Evolutionary conservation across 30 jellyfish, hydroid and myxozoan genomes (phyloP).

Genomic region (Aurelia coerulea): DNA sequence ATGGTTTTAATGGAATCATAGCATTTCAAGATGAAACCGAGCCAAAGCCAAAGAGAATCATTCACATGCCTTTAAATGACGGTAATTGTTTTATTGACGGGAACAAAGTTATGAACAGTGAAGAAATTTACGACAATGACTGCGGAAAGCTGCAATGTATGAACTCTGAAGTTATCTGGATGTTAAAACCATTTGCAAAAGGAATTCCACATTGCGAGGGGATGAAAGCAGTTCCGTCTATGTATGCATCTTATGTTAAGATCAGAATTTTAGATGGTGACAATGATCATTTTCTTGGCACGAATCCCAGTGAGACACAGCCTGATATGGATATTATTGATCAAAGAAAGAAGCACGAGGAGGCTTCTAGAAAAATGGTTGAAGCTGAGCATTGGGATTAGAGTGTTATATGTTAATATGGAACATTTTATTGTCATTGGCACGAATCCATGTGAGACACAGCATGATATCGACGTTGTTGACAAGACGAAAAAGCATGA

Average conservation of each 20-base stretch:
- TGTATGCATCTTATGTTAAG: constrained; percentile 24
- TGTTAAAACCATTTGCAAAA: constrained; percentile 44
- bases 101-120: constrained; percentile 16
- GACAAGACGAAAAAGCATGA: constrained; percentile 19
- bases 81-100: constrained; percentile 41
- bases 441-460: too few species aligned
- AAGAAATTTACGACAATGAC: constrained; percentile 34
- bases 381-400: constrained; percentile 51
- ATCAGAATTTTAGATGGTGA: constrained; percentile 33
- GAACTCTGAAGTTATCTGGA: constrained; percentile 45
- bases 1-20: background rate
- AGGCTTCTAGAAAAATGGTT: constrained; percentile 42
- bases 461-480: constrained; percentile 2
- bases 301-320: background rate
- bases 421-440: too few species aligned
- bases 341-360: constrained; percentile 23
- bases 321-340: constrained; percentile 26
- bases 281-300: background rate
- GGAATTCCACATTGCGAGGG: constrained; percentile 56
- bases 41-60: background rate
- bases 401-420: background rate
- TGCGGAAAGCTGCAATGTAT: constrained; percentile 54
- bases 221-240: constrained; percentile 29
- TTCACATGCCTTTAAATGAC: background rate
- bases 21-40: constrained; percentile 4